Evolutionary conservation across 2,888 invertebrate genomes (phyloP).

Genomic region (Parnassius mnemosyne): DNA sequence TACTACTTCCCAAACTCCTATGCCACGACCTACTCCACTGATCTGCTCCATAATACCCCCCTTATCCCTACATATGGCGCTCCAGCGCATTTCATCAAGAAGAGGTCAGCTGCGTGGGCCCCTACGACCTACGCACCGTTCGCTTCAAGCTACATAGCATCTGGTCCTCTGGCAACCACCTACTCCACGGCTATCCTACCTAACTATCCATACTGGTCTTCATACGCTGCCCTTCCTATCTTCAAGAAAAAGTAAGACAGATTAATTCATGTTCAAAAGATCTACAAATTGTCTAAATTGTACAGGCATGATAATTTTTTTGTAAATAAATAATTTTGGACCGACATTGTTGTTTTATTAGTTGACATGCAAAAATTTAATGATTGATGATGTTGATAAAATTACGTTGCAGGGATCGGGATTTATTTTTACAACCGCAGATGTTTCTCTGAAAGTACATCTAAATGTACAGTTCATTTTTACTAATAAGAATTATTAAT

Average conservation of each 20-base stretch:
- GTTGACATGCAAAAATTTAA: too few species aligned
- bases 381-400: too few species aligned
- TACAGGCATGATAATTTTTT: conserved; percentile 9
- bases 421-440: too few species aligned
- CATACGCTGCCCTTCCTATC: conserved; percentile 37
- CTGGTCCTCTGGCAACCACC: conserved; percentile 35
- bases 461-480: too few species aligned
- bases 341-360: conserved; percentile 1
- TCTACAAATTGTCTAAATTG: conserved; percentile 7
- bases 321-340: conserved; percentile 25
- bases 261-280: neutral
- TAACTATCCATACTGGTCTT: conserved; percentile 36
- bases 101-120: conserved; percentile 53
- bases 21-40: neutral
- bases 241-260: conserved; percentile 21
- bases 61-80: conserved; percentile 32
- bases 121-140: conserved; percentile 37
- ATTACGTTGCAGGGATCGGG: too few species aligned
- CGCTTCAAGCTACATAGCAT: conserved; percentile 39
- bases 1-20: neutral
- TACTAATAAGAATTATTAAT: too few species aligned
- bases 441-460: too few species aligned
- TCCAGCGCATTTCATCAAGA: conserved; percentile 54
- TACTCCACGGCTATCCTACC: conserved; percentile 33
- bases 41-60: conserved; percentile 6